Percentiles rank a stretch among this genome's conserved stretches.
phyloP scores from a whole-genome alignment of 2,797 vertebrate genomes.

The Sternarchorhynchus goeldii region DNA sequence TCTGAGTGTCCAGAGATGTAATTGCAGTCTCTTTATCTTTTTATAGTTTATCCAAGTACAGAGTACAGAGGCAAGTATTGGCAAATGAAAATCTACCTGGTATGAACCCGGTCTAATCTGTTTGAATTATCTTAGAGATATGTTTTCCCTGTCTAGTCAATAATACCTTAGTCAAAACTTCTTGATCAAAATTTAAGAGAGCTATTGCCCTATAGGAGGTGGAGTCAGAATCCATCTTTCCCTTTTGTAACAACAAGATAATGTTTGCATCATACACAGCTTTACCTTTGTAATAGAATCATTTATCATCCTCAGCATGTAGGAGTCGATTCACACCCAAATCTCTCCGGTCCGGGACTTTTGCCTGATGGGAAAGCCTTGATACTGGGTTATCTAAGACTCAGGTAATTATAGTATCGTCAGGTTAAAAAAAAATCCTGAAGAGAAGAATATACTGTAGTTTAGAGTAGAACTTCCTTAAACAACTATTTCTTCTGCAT shows the following conservation, averaged over 20 bases:
- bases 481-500: slow-evolving; percentile 6
- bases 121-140: too few species aligned
- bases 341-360: slow-evolving; percentile 9
- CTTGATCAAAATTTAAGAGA: too few species aligned
- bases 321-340: slow-evolving; percentile 18
- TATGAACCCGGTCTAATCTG: too few species aligned
- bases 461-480: slow-evolving; percentile 8
- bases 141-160: too few species aligned
- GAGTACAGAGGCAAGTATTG: too few species aligned
- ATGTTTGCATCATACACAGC: not conserved
- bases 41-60: too few species aligned
- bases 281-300: not conserved
- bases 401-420: not conserved
- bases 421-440: not conserved
- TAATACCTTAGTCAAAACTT: too few species aligned
- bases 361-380: not conserved
- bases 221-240: not conserved
- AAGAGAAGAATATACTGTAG: not conserved
- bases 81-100: too few species aligned
- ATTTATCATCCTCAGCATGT: slow-evolving; percentile 4
- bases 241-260: not conserved
- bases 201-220: too few species aligned
- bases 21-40: too few species aligned
- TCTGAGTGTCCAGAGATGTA: too few species aligned
- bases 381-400: not conserved